Base-by-base conservation (phyloP, 2,113 vertebrate genomes). In the Coptodon bakossiorum region DNA sequence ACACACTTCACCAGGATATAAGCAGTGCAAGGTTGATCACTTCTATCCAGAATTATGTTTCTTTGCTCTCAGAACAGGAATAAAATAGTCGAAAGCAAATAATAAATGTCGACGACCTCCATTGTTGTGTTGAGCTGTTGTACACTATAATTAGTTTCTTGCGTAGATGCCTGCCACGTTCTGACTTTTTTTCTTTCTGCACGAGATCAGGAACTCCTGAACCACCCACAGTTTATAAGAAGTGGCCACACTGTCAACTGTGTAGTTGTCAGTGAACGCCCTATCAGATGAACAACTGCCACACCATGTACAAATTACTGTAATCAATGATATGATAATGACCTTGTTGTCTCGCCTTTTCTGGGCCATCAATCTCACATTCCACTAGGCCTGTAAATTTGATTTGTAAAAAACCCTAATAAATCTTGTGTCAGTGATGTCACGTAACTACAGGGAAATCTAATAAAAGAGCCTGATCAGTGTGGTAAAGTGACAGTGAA, bases 311-410 rank as follows among this genome's bases (percentile, higher is more conserved):
- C 81, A 86, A 92, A 92, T 92, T 80, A 92, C 88, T 61, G 87
- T 88, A 92, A 93, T 90, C 84, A 85, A 76, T 84, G 61, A 52
- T 86, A 84, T 87, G 84, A 90, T 90, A 87, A 93, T 92, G 86
- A 90, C 76, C 81, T 87, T 61, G 10, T 80, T 57, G 73, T 80
- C 92, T 84, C 11, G 14, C 50, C 86, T 85, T 82, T 66, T 86
- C 80, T 54, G 36, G 45, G 34, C 27, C 56, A 93, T 95, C 27
- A 85, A 93, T 92, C 90, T 86, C 40, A 3, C 53, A 48, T 87
- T 86, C 88, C 86, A 76, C 71, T 4, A 17, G 66, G 84, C 38
- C 56, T 13, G 59, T 24, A 86, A 83, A 90, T 94, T 88, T 78
- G 81, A 92, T 92, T 92, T 86, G 88, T 83, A 56, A 82, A 91